phyloP scores from a whole-genome alignment of 2,113 vertebrate species.

The Sula dactylatra region DNA sequence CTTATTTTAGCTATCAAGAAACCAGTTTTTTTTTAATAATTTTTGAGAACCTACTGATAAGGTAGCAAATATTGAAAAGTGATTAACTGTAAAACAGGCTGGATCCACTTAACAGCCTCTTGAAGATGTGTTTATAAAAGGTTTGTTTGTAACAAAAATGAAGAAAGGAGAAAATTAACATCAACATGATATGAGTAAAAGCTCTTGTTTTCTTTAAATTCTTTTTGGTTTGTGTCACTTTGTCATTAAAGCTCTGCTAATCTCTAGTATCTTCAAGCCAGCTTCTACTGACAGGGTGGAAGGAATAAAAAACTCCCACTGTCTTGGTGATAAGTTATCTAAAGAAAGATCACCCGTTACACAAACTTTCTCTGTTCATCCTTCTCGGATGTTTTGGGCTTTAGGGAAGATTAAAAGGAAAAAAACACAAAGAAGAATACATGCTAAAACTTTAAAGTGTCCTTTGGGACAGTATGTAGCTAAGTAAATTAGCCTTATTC shows the following conservation, averaged over 20 bases:
- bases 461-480: not conserved
- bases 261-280: slow-evolving; percentile 31
- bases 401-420: not conserved
- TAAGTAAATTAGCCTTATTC: not conserved
- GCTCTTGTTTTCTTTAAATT: slow-evolving; percentile 64
- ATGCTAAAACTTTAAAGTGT: not conserved
- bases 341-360: slow-evolving; percentile 21
- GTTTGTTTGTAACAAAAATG: not conserved
- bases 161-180: slow-evolving; percentile 46
- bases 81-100: not conserved
- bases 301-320: slow-evolving; percentile 40
- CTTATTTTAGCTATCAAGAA: not conserved
- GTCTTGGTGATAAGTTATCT: slow-evolving; percentile 49
- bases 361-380: slow-evolving; percentile 29
- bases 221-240: slow-evolving; percentile 53
- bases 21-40: not conserved
- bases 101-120: not conserved
- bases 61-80: not conserved
- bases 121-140: not conserved
- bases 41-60: slow-evolving; percentile 2
- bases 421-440: not conserved
- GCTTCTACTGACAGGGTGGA: slow-evolving; percentile 28
- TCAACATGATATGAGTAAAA: not conserved
- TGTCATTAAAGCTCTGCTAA: slow-evolving; percentile 55
- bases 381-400: slow-evolving; percentile 27